These are phyloP conservation scores for Mythimna ferrago DNA, from an alignment of 2,888 invertebrate genomes.

Conservation along the genomic window DNA sequence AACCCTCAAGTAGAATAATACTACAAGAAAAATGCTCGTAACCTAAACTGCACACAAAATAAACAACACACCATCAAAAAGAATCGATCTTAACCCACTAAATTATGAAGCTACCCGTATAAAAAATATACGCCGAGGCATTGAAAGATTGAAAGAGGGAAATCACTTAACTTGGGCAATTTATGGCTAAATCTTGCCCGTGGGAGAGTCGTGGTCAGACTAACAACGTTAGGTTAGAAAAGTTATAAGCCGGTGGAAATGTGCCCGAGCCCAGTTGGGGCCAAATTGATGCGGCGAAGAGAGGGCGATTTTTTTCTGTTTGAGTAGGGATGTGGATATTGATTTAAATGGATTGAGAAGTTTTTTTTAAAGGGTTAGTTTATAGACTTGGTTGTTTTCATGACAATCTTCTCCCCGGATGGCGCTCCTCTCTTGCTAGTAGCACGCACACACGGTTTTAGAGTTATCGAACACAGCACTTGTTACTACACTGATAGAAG, in stretches of 20 bases:
- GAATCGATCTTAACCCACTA: slow-evolving; percentile 66
- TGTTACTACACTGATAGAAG: no score
- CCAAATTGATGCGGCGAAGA: slow-evolving; percentile 62
- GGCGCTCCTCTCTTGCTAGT: no score
- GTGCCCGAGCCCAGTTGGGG: slow-evolving; percentile 39
- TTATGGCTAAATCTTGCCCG: slow-evolving; percentile 88
- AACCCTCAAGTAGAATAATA: no score
- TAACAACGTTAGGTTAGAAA: slow-evolving; percentile 88
- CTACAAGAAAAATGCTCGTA: no score
- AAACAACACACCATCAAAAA: slow-evolving; percentile 41
- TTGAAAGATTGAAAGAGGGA: slow-evolving; percentile 90
- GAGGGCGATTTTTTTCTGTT: slow-evolving; percentile 72
- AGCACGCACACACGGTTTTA: no score
- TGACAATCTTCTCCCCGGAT: no score
- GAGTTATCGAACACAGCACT: no score
- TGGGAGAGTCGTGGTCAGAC: slow-evolving; percentile 87
- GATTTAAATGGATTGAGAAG: slow-evolving; percentile 61
- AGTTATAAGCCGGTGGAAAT: slow-evolving; percentile 80
- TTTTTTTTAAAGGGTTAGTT: slow-evolving; percentile 8
- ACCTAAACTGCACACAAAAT: neutral
- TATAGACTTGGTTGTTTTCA: neutral
- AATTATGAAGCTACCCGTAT: slow-evolving; percentile 78
- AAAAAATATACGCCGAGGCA: slow-evolving; percentile 86
- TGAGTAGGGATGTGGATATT: slow-evolving; percentile 56
- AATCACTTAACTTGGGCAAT: slow-evolving; percentile 88